phyloP scores from a whole-genome alignment of 2,113 vertebrate genomes.

The Pelecanus crispus region DNA sequence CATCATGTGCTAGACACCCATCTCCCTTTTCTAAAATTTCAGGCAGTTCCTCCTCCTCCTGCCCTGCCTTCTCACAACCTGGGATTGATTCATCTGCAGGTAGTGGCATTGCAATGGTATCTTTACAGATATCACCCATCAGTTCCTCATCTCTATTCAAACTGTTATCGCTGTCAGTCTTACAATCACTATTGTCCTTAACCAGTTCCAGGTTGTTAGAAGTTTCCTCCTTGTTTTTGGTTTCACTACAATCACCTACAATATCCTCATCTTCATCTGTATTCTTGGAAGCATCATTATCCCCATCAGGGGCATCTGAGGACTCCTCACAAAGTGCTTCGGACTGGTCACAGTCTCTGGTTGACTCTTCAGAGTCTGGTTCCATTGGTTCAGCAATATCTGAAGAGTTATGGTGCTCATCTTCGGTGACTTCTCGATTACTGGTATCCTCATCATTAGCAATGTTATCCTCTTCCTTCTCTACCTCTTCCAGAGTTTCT shows the following conservation, averaged over 20 bases:
- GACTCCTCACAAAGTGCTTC: constrained; percentile 34
- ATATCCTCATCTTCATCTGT: not conserved
- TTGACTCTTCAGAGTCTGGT: constrained; percentile 55
- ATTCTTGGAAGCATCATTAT: not conserved
- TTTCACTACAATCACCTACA: not conserved
- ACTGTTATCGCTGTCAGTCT: not conserved
- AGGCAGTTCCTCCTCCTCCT: not conserved
- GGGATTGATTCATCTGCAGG: not conserved
- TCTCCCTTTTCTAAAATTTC: constrained; percentile 1
- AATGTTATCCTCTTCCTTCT: constrained; percentile 14
- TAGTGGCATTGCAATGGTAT: not conserved
- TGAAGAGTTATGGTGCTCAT: not conserved
- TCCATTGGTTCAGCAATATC: constrained; percentile 52
- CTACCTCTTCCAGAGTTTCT: not conserved
- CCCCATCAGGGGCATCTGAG: not conserved
- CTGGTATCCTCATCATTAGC: not conserved
- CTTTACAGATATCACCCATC: not conserved
- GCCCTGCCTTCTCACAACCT: not conserved
- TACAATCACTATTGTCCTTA: not conserved
- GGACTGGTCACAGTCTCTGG: constrained; percentile 33
- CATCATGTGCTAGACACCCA: constrained; percentile 21
- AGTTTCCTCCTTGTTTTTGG: not conserved
- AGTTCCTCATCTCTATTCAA: constrained; percentile 3
- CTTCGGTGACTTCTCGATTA: not conserved
- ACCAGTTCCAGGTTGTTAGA: not conserved